phyloP scores from a whole-genome alignment of 1,140 invertebrate genomes.

The Drosophila hydei region DNA sequence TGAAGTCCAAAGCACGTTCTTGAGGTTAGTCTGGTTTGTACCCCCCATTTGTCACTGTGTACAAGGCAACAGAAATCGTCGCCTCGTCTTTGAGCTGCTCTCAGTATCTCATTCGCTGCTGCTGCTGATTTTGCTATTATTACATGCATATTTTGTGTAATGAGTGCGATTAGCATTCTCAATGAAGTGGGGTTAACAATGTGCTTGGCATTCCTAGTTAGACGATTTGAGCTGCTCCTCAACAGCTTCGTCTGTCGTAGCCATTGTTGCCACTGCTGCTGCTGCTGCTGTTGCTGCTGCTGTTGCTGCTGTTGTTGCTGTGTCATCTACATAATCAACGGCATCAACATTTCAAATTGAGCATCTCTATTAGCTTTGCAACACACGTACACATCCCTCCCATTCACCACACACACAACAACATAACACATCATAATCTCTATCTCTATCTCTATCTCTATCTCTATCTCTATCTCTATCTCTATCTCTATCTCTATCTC shows the following conservation, averaged over 20 bases:
- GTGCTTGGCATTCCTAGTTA: slow-evolving; percentile 72
- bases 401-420: too few relatives aligned
- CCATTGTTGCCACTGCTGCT: slow-evolving; percentile 7
- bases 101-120: slow-evolving; percentile 4
- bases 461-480: neutral
- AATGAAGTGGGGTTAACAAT: slow-evolving; percentile 80
- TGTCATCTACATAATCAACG: slow-evolving; percentile 76
- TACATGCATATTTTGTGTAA: slow-evolving; percentile 82
- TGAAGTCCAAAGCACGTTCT: too few relatives aligned
- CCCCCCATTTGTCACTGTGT: neutral
- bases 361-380: slow-evolving; percentile 59
- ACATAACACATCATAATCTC: too few relatives aligned
- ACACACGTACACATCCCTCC: neutral
- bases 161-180: slow-evolving; percentile 81
- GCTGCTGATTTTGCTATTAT: slow-evolving; percentile 76
- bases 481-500: neutral
- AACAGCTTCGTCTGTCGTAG: slow-evolving; percentile 3
- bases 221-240: neutral
- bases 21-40: neutral
- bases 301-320: slow-evolving; percentile 44
- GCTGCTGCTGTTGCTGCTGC: slow-evolving; percentile 23
- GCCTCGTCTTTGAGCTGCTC: neutral
- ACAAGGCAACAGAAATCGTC: neutral
- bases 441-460: slow-evolving; percentile 17
- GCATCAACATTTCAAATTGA: slow-evolving; percentile 77